Base-by-base conservation (phyloP, 2,888 invertebrate genomes). In the Polyommatus icarus region DNA sequence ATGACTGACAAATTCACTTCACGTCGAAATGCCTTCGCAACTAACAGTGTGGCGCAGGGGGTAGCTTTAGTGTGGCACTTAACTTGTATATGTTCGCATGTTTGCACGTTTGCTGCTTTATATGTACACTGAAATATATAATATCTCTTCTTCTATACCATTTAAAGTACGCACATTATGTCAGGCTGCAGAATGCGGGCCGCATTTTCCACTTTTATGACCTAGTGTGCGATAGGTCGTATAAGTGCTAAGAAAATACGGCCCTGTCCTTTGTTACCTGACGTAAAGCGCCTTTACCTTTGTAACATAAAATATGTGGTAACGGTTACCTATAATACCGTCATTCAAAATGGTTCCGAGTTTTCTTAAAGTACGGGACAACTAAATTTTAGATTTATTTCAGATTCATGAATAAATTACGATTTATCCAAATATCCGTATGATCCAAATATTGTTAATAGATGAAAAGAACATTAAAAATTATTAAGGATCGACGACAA, bases 21-120 rank as follows among this genome's bases (percentile, higher is more conserved):
- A 54, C 4, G 54, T 54, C 54, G 84, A 82, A 86, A 88, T 88
- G 85, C 85, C 87, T 88, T 86, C 86, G 84, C 79, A 85, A 87
- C 83, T 87, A 87, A 84, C 85, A 87, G 87, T 87, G 85, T 89
- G 86, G 46, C 75, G 75, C 46, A 46, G 46, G 75, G 72, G 75
- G 75, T 75, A 46, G 75, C 50, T 67, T 50, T 46, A 77, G 24
- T 57, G n/a, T 75, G 57, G 57, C 40, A 36, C 29, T 18, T 67
- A 15, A 67, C 67, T 67, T 67, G 67, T 67, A 67, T 67, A 6
- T 67, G 67, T 67, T 32, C 15, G 67, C 67, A 67, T 67, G 67
- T 67, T 12, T 67, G 67, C 67, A 67, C 29, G 67, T 67, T 32
- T 67, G 67, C 67, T 12, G 67, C 67, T 67, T 67, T 67, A 67